Evolutionary conservation across 30 jellyfish, hydroid and myxozoan species (phyloP).

Genomic region (Aurelia sp.): DNA sequence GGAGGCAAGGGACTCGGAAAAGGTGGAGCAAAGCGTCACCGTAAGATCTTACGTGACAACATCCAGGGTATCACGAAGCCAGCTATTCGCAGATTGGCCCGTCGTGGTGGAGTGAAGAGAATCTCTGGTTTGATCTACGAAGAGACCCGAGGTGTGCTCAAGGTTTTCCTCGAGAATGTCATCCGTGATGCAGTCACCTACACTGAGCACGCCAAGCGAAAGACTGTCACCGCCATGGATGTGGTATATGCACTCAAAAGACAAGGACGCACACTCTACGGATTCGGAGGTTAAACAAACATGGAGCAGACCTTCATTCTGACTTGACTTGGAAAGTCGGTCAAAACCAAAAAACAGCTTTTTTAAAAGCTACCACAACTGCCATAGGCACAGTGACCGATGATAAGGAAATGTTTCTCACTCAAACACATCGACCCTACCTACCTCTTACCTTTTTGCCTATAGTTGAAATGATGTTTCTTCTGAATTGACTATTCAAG

Average conservation of each 20-base stretch:
- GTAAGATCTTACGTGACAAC: slow-evolving; percentile 91
- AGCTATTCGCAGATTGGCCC: slow-evolving; percentile 91
- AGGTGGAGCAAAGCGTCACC: slow-evolving; percentile 96
- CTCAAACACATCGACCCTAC: too few species aligned
- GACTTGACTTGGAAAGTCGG: too few species aligned
- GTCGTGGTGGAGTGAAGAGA: slow-evolving; percentile 95
- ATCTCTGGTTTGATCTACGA: slow-evolving; percentile 75
- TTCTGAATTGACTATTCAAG: too few species aligned
- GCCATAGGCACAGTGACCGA: slow-evolving; percentile 1
- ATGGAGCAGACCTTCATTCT: too few species aligned
- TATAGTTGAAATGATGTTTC: too few species aligned
- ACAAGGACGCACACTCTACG: slow-evolving; percentile 93
- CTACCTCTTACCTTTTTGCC: too few species aligned
- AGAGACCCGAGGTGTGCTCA: slow-evolving; percentile 60
- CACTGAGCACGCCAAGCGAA: slow-evolving; percentile 95
- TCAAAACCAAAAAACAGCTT: slow-evolving; percentile 13
- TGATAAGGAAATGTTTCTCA: background rate
- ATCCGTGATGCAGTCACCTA: slow-evolving; percentile 72
- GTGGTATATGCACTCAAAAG: slow-evolving; percentile 91
- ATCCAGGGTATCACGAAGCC: slow-evolving; percentile 94
- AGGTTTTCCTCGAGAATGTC: slow-evolving; percentile 42
- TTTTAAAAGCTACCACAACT: slow-evolving; percentile 30
- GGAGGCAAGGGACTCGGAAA: slow-evolving; percentile 98
- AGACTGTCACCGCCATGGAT: slow-evolving; percentile 95
- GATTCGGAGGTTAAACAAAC: slow-evolving; percentile 78